Conservation (phyloP, 2,888 invertebrate genomes). For the Blastobasis lacticolella region DNA sequence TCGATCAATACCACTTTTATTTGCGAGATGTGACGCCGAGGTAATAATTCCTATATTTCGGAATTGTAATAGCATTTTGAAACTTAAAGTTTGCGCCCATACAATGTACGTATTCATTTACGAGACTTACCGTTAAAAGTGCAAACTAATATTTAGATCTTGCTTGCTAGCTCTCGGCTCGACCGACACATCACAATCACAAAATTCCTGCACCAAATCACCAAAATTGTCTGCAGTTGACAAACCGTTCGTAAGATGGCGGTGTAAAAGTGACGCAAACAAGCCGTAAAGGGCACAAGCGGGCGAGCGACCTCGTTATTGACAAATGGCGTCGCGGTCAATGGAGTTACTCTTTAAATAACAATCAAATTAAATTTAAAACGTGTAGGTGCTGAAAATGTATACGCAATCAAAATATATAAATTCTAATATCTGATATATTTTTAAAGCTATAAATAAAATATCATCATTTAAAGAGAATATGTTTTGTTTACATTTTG, state of each 20-base stretch:
- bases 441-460: no score
- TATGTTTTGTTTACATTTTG: no score
- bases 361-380: neutral
- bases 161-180: conserved; percentile 21
- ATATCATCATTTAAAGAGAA: no score
- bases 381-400: no score
- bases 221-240: conserved; percentile 52
- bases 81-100: conserved; percentile 63
- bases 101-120: conserved; percentile 32
- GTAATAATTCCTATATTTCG: conserved; percentile 9
- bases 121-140: conserved; percentile 54
- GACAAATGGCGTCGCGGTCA: neutral
- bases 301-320: conserved; percentile 27
- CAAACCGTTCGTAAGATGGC: conserved; percentile 64
- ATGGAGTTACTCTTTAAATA: neutral
- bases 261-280: conserved; percentile 32
- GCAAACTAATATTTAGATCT: conserved; percentile 42
- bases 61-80: conserved; percentile 7
- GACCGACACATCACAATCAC: conserved; percentile 38
- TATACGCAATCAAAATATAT: no score
- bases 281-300: neutral
- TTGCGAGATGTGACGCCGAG: conserved; percentile 8
- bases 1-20: conserved; percentile 20
- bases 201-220: conserved; percentile 49
- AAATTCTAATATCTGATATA: no score